phyloP scores from a whole-genome alignment of 2,888 invertebrate species.

The Sthenelais limicola region DNA sequence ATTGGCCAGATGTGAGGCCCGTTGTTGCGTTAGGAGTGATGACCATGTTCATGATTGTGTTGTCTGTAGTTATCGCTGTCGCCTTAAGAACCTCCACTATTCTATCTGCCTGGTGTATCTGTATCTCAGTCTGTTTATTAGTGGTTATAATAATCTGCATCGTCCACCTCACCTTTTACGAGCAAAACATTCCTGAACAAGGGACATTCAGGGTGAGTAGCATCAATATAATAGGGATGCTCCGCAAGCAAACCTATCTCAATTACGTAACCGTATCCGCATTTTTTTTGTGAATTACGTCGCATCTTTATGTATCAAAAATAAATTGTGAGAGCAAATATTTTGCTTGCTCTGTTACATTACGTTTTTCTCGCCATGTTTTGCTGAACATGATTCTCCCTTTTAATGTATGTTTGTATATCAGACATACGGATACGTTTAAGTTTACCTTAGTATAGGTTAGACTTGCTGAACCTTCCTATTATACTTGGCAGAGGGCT shows the following conservation, averaged over 20 bases:
- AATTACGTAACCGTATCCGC: too few relatives aligned
- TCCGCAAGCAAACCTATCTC: too few relatives aligned
- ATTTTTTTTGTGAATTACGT: too few relatives aligned
- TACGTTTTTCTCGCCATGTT: too few relatives aligned
- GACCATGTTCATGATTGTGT: not conserved
- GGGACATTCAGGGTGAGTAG: slow-evolving; percentile 10
- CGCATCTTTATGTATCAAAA: too few relatives aligned
- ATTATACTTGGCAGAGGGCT: too few relatives aligned
- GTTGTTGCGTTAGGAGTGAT: not conserved
- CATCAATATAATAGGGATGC: not conserved
- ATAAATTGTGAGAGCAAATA: too few relatives aligned
- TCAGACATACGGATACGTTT: too few relatives aligned
- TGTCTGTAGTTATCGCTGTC: not conserved
- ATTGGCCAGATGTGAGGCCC: slow-evolving; percentile 15
- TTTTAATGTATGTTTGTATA: too few relatives aligned
- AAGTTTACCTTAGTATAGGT: too few relatives aligned
- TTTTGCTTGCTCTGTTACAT: too few relatives aligned
- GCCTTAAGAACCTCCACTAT: not conserved
- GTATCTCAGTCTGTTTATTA: not conserved
- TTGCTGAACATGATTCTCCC: not conserved
- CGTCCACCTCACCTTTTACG: slow-evolving; percentile 1
- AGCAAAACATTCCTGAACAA: not conserved
- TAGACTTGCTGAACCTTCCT: too few relatives aligned
- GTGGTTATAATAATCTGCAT: slow-evolving; percentile 4
- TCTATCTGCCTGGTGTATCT: not conserved